Evolutionary conservation across 2,797 vertebrate species (phyloP), one percentile per base, ranked within the genome.

Genomic region (Podarcis lilfordi): DNA sequence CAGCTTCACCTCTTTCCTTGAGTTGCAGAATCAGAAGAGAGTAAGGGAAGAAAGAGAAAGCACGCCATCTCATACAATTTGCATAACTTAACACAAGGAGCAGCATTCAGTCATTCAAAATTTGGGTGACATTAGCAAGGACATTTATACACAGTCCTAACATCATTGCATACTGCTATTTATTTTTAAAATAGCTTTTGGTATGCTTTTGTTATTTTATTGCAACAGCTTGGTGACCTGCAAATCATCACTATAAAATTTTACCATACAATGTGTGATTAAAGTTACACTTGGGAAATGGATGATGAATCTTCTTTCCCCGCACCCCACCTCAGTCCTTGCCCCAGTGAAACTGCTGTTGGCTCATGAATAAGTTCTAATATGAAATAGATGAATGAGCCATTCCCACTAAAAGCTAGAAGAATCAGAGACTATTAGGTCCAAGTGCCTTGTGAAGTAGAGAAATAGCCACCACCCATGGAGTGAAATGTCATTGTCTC

Each of bases 251-350:
- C 59, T 76, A n/a, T 83, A 32, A 40, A 45, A 78, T 83, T 77
- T 87, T 43, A 80, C 21, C 29, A 64, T 59, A 83, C 21, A 75
- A 23, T 25, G 15, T 75, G 69, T 76, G 71, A 76, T 75, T 82
- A 75, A 64, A 82, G 80, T 50, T 75, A 82, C 59, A 45, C n/a
- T 50, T 75, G n/a, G 80, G 45, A 87, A 82, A 76, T 76, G 32
- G 77, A 61, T 80, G 75, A 68, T 66, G 27, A 71, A 83, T 71
- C 17, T 17, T 32, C n/a, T 27, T 32, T 40, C 17, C 59, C 19
- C 13, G 13, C 50, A 50, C 50, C 50, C 50, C 11, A 50, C 59
- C 59, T 61, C 59, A 50, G 1, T 50, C 59, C 59, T 23, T 61
- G 59, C 19, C 19, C 59, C 17, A 5, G 68, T 45, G 45, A 80